phyloP scores from a whole-genome alignment of 1,140 invertebrate genomes.

The Mactra quadrangularis region DNA sequence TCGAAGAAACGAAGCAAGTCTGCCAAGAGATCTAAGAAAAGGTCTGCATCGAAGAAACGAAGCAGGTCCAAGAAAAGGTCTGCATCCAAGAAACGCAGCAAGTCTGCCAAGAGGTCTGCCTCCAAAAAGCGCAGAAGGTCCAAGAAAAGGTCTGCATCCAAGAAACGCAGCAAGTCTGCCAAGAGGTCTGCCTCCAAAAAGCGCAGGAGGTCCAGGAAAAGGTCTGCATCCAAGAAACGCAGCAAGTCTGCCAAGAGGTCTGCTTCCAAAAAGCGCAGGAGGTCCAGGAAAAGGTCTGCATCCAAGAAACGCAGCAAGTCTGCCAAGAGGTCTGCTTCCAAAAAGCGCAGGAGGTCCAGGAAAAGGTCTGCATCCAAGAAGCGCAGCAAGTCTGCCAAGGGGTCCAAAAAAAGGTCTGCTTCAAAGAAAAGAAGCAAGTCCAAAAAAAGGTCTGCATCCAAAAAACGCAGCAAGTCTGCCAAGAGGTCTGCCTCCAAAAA shows the following conservation, averaged over 20 bases:
- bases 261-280: constrained; percentile 24
- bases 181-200: constrained; percentile 36
- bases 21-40: constrained; percentile 18
- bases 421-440: neutral
- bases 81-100: constrained; percentile 43
- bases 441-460: constrained; percentile 7
- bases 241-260: constrained; percentile 36
- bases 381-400: constrained; percentile 1
- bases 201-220: constrained; percentile 16
- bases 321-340: constrained; percentile 25
- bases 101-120: constrained; percentile 20
- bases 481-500: constrained; percentile 23
- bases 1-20: constrained; percentile 12
- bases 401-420: constrained; percentile 26
- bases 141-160: constrained; percentile 38
- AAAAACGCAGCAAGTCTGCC: constrained; percentile 20
- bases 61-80: constrained; percentile 41
- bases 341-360: neutral
- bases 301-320: constrained; percentile 15
- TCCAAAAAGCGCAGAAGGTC: constrained; percentile 40
- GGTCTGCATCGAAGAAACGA: constrained; percentile 42
- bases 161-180: constrained; percentile 4
- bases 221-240: neutral
- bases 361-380: constrained; percentile 1
- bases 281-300: constrained; percentile 31